phyloP scores from a whole-genome alignment of 2,888 invertebrate species.

The Apodemia mormo region DNA sequence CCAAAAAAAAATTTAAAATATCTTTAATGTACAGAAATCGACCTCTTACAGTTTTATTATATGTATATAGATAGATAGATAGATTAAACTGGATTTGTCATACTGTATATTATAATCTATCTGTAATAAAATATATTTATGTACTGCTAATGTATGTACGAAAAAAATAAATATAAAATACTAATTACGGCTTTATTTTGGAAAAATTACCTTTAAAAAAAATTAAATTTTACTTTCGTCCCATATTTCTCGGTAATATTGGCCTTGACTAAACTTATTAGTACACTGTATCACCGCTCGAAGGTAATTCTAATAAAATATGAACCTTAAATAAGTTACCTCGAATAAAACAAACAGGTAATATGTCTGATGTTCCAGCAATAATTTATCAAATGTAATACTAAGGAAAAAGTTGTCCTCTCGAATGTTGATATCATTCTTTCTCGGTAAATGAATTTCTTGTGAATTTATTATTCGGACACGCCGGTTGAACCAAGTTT shows the following conservation, averaged over 20 bases:
- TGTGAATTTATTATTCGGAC: conserved; percentile 29
- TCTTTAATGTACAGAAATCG: no score
- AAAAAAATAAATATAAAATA: no score
- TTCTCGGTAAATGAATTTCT: conserved; percentile 30
- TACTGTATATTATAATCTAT: no score
- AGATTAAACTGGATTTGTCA: no score
- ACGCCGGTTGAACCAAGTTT: conserved; percentile 18
- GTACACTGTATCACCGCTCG: neutral
- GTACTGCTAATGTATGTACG: no score
- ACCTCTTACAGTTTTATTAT: no score
- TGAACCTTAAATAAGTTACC: conserved; percentile 15
- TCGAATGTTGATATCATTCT: conserved; percentile 28
- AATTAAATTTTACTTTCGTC: neutral
- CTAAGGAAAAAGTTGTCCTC: conserved; percentile 25
- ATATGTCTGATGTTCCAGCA: conserved; percentile 17
- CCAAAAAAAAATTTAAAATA: no score
- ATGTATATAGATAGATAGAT: no score
- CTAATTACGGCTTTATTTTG: no score
- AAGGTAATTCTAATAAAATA: conserved; percentile 12
- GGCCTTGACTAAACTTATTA: neutral
- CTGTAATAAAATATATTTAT: no score
- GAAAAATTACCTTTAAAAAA: no score
- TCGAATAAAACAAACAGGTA: conserved; percentile 14
- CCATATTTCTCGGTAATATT: neutral
- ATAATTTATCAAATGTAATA: conserved; percentile 31